phyloP scores from a whole-genome alignment of 2,797 vertebrate species.

The Chloroceryle inda region DNA sequence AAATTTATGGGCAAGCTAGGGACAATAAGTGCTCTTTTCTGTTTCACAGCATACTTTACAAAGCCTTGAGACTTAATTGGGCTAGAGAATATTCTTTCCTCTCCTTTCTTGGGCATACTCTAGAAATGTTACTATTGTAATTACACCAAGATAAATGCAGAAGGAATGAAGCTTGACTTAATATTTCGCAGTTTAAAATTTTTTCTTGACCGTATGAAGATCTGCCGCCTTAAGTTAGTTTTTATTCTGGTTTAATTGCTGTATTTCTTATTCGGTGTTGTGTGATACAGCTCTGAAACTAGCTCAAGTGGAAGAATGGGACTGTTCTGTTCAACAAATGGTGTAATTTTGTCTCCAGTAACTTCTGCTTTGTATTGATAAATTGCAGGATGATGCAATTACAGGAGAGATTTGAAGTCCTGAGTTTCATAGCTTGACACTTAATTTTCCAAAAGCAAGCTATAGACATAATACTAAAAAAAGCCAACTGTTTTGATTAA shows the following conservation, averaged over 20 bases:
- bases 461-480: neutral
- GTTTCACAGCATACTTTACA: neutral
- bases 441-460: neutral
- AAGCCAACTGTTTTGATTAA: neutral
- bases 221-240: neutral
- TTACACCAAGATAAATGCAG: neutral
- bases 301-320: neutral
- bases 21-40: neutral
- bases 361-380: conserved; percentile 1
- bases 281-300: neutral
- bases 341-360: neutral
- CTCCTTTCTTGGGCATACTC: neutral
- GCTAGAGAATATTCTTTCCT: neutral
- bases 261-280: neutral
- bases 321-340: neutral
- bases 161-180: neutral
- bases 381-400: neutral
- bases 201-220: neutral
- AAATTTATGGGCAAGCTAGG: neutral
- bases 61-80: neutral
- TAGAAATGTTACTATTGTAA: neutral
- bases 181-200: neutral
- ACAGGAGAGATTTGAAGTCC: neutral
- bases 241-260: neutral
- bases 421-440: neutral